Percentiles rank a stretch among this genome's conserved stretches.
phyloP scores from a whole-genome alignment of 2,113 vertebrate species.

The Poeciliopsis prolifica region DNA sequence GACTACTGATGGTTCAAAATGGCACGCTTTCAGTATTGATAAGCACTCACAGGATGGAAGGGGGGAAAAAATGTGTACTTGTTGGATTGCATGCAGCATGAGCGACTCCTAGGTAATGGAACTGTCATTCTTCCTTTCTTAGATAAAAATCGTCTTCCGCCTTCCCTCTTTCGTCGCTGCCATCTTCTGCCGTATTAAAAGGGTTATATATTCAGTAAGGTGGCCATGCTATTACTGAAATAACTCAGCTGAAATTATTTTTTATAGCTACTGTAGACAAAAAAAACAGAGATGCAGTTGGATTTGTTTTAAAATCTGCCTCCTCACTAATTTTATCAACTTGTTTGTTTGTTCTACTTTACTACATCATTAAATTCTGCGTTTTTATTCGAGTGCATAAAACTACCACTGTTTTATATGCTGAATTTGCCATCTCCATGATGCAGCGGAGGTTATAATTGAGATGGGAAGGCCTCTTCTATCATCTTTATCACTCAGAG shows the following conservation, averaged over 20 bases:
- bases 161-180: constrained; percentile 51
- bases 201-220: constrained; percentile 69
- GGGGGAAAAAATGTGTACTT: constrained; percentile 49
- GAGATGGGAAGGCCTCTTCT: constrained; percentile 11
- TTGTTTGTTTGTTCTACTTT: constrained; percentile 5
- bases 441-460: neutral
- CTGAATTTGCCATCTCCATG: neutral
- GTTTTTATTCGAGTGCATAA: neutral
- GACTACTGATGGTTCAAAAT: constrained; percentile 56
- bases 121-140: constrained; percentile 77
- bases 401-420: neutral
- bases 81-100: constrained; percentile 68
- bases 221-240: constrained; percentile 67
- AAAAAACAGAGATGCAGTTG: neutral
- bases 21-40: constrained; percentile 70
- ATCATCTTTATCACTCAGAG: neutral
- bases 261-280: constrained; percentile 33
- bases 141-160: constrained; percentile 71
- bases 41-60: constrained; percentile 54
- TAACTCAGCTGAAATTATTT: constrained; percentile 32
- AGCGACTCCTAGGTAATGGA: constrained; percentile 77
- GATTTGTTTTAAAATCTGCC: neutral
- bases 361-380: neutral
- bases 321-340: neutral
- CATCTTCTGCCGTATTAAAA: constrained; percentile 66